phyloP scores from a whole-genome alignment of 2,797 vertebrate species.

The Chloroceryle amazona region DNA sequence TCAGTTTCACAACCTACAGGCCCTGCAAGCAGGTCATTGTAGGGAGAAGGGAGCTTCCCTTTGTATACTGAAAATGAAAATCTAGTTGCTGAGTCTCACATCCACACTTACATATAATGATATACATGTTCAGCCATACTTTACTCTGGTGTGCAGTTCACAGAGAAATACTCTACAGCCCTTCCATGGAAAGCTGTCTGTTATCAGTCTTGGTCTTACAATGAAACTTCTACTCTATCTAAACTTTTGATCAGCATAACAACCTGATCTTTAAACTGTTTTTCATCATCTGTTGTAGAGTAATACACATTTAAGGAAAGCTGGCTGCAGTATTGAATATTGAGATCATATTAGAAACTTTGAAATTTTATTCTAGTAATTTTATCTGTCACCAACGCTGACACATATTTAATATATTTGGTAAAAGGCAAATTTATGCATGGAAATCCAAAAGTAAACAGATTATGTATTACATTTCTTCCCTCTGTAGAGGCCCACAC shows the following conservation, averaged over 20 bases:
- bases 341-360: not conserved
- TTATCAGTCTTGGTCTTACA: not conserved
- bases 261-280: not conserved
- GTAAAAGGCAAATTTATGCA: not conserved
- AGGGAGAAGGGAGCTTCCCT: not conserved
- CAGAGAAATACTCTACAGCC: not conserved
- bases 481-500: too few relatives aligned
- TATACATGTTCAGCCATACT: not conserved
- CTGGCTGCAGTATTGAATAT: not conserved
- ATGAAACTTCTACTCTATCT: not conserved
- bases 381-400: not conserved
- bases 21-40: accelerated
- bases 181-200: not conserved
- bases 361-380: not conserved
- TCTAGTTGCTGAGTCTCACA: not conserved
- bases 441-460: not conserved
- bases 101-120: accelerated
- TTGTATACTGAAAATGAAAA: not conserved
- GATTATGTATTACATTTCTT: not conserved
- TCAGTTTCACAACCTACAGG: not conserved
- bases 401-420: not conserved
- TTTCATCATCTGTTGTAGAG: not conserved
- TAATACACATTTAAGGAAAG: not conserved
- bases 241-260: not conserved
- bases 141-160: not conserved